phyloP scores from a whole-genome alignment of 2,797 vertebrate genomes.

The Danio jaintianensis region DNA sequence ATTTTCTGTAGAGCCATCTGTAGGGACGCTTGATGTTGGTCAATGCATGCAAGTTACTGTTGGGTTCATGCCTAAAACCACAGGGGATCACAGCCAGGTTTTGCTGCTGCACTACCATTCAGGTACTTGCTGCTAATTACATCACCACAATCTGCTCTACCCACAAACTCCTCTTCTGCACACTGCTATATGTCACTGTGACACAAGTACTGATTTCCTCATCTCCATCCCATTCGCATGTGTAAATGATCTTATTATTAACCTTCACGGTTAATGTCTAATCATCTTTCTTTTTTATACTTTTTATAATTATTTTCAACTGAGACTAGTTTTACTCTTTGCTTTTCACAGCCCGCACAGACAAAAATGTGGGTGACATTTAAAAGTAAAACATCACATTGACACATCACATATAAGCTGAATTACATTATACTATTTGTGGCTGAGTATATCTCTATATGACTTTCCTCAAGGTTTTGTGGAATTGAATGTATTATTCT shows the following conservation, averaged over 20 bases:
- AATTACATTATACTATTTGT: conserved; percentile 7
- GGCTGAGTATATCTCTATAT: conserved; percentile 59
- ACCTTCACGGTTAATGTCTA: not conserved
- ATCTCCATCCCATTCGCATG: not conserved
- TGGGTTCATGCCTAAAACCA: conserved; percentile 79
- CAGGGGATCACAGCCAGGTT: conserved; percentile 74
- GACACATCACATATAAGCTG: not conserved
- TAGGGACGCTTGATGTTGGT: conserved; percentile 78
- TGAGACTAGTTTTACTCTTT: not conserved
- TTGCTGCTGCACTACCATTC: conserved; percentile 83
- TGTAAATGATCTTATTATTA: not conserved
- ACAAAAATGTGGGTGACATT: conserved; percentile 6
- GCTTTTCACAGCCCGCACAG: not conserved
- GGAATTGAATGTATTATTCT: conserved; percentile 44
- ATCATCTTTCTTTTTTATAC: conserved; percentile 4
- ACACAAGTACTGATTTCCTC: conserved; percentile 3
- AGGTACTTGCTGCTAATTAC: conserved; percentile 71
- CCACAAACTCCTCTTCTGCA: conserved; percentile 10
- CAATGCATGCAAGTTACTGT: conserved; percentile 83
- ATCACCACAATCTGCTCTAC: conserved; percentile 7
- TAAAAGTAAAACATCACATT: not conserved
- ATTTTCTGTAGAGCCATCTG: conserved; percentile 80
- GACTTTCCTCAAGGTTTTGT: conserved; percentile 41
- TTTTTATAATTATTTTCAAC: not conserved
- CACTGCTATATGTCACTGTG: conserved; percentile 9